Evolutionary conservation across 2,113 vertebrate genomes (phyloP).

Genomic region (Vulpes lagopus): DNA sequence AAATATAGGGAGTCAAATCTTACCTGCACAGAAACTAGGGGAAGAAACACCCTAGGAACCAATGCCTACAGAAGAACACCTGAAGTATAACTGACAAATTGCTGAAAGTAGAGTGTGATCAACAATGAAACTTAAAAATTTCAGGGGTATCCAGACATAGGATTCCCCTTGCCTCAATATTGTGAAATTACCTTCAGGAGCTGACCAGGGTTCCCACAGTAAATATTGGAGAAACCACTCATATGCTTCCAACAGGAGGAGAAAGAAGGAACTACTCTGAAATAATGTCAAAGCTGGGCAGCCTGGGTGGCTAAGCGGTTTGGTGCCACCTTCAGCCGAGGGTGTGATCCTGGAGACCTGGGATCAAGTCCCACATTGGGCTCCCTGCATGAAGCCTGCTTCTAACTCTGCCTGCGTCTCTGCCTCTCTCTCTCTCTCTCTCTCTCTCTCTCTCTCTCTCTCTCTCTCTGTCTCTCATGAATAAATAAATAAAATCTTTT

Average conservation of each 20-base stretch:
- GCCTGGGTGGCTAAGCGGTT: too few relatives aligned
- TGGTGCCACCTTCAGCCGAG: too few relatives aligned
- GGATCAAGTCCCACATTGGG: too few relatives aligned
- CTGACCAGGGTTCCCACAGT: background rate
- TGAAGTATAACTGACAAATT: background rate
- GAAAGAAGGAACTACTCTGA: background rate
- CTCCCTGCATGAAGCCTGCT: too few relatives aligned
- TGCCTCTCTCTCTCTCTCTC: too few relatives aligned
- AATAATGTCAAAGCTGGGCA: background rate
- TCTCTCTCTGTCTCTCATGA: too few relatives aligned
- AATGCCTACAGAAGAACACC: background rate
- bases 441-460: too few relatives aligned
- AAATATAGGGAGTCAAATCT: background rate
- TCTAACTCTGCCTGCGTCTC: too few relatives aligned
- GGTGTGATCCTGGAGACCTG: too few relatives aligned
- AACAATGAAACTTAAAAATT: background rate
- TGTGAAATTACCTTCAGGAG: background rate
- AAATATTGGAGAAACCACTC: background rate
- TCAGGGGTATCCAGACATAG: background rate
- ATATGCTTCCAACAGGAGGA: background rate
- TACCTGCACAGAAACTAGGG: background rate
- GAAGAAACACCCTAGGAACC: background rate
- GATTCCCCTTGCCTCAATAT: background rate
- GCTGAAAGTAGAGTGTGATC: background rate
- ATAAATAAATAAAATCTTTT: too few relatives aligned